Evolutionary conservation across 2,888 invertebrate species (phyloP).

Genomic region (Anagyrus pseudococci): DNA sequence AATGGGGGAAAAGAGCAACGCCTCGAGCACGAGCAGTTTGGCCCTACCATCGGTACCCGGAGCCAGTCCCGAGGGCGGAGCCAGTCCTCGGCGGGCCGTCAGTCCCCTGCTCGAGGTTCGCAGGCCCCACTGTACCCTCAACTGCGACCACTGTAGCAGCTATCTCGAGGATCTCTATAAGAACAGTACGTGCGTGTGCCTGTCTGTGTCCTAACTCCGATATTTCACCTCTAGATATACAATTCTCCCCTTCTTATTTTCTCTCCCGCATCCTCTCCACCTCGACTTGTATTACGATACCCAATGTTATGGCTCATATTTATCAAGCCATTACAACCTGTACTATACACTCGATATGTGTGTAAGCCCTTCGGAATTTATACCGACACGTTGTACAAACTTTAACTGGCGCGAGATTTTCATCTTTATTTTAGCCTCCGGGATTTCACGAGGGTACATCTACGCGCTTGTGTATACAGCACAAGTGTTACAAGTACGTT

Average conservation of each 20-base stretch:
- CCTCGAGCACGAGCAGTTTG: constrained; percentile 55
- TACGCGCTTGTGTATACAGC: no score
- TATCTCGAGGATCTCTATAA: constrained; percentile 75
- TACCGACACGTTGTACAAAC: no score
- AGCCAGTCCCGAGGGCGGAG: constrained; percentile 56
- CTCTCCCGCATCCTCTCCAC: background rate
- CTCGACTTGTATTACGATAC: no score
- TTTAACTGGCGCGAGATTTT: no score
- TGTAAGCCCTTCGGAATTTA: no score
- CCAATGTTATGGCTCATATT: no score
- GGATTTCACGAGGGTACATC: no score
- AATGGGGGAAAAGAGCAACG: constrained; percentile 56
- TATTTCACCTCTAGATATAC: background rate
- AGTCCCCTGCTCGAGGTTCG: constrained; percentile 75
- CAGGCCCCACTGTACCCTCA: constrained; percentile 75
- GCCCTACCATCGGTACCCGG: constrained; percentile 55
- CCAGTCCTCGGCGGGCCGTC: constrained; percentile 70
- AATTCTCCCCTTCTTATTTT: background rate
- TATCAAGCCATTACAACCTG: no score
- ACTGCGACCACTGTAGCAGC: constrained; percentile 75
- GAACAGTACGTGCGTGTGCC: constrained; percentile 58
- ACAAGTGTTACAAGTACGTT: no score
- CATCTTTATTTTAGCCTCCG: no score
- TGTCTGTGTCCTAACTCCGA: background rate
- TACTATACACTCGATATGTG: no score